Percentiles rank a stretch among this genome's conserved stretches.
Evolutionary conservation across 2,113 vertebrate genomes (phyloP).

Genomic region (Pagrus major): DNA sequence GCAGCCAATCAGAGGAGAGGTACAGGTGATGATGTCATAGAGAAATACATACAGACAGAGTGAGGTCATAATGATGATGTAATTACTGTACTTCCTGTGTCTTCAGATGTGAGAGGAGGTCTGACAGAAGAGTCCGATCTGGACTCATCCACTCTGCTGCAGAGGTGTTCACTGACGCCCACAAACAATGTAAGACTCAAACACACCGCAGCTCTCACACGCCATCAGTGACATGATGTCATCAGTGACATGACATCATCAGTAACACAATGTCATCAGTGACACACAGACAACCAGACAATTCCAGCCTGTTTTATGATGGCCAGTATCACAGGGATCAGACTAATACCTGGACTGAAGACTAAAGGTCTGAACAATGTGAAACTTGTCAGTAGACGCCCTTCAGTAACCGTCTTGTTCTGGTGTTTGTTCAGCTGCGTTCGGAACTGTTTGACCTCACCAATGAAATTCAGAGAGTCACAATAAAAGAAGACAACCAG

Average conservation of each 20-base stretch:
- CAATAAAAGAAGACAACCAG: constrained; percentile 59
- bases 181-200: constrained; percentile 85
- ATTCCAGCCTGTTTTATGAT: not conserved
- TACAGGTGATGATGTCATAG: constrained; percentile 46
- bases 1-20: constrained; percentile 48
- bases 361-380: not conserved
- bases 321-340: not conserved
- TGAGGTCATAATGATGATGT: constrained; percentile 13
- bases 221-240: not conserved
- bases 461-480: constrained; percentile 73
- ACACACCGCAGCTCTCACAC: not conserved
- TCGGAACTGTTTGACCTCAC: constrained; percentile 81
- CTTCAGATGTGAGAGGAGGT: constrained; percentile 8
- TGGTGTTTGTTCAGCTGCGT: constrained; percentile 76
- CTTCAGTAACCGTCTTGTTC: not conserved
- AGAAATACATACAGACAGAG: not conserved
- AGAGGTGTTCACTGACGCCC: constrained; percentile 89
- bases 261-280: too few relatives aligned
- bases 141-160: constrained; percentile 88
- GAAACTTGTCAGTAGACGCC: not conserved
- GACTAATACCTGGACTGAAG: not conserved
- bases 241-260: too few relatives aligned
- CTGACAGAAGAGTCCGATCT: constrained; percentile 88
- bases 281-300: too few relatives aligned
- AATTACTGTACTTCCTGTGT: constrained; percentile 26